Base-by-base conservation (phyloP, 2,888 invertebrate species). In the Philereme vetulata region DNA sequence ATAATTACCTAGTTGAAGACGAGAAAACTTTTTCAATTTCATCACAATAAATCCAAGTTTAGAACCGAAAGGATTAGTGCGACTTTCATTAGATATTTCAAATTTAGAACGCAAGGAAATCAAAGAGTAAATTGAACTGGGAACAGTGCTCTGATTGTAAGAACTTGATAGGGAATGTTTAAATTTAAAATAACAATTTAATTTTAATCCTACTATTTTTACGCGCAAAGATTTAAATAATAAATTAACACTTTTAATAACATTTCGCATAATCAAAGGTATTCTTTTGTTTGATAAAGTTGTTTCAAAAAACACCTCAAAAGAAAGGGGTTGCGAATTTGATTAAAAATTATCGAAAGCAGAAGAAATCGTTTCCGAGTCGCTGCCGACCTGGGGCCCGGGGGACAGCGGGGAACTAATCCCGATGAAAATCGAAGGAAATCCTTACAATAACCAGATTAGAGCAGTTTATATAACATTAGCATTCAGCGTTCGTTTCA, bases 21-120 rank as follows among this genome's bases (percentile, higher is more conserved):
- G 85, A 86, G 87, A 85, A 88, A 91, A 90, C 75, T 91, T 90
- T 90, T 88, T 85, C 89, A 88, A 91, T 90, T 85, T 84, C 71
- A 75, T 81, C 80, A 85, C 84, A 89, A 88, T 86, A 72, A 69
- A 72, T 72, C 69, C 71, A n/a, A 43, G 66, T 54, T 64, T 55
- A 56, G 52, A 57, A 52, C 55, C 35, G 51, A 34, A 48, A 10
- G 48, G 58, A 58, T 62, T 62, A 58, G 38, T 51, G 46, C 46
- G 48, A 58, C 21, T 62, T 43, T 44, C 46, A 56, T 56, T 61
- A 56, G 52, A 59, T 59, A 53, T 56, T 56, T 11, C 49, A 58
- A 21, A 63, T 54, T 64, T 47, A 46, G 33, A 40, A 36, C 21
- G 11, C 35, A 57, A 43, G 50, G 48, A 46, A 62, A 51, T 64